Base-by-base conservation (phyloP, 1,140 invertebrate genomes). In the Venturia canescens region DNA sequence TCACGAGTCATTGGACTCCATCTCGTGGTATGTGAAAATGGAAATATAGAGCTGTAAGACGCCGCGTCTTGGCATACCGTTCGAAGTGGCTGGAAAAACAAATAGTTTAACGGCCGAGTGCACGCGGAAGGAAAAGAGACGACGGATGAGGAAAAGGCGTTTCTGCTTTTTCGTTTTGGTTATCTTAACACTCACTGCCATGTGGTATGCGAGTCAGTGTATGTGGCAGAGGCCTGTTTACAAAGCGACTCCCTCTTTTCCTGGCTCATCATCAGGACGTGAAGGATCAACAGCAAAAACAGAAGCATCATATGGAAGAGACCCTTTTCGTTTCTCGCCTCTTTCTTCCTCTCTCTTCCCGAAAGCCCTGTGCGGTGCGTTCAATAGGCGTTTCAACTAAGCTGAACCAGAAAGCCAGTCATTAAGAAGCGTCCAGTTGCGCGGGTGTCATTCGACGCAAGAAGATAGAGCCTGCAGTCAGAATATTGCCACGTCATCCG, bases 281-380 rank as follows among this genome's bases (percentile, higher is more conserved):
- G 34, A 72, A 48, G 38, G 70, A 48, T 72, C 70, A 23, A 38
- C 67, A 31, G 67, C 27, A 72, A 38, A 72, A 72, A 38, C 34
- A 72, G 34, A 48, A 48, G 70, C 38, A 72, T 72, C 67, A 34
- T 27, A 38, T 34, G 67, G 13, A 67, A 67, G 53, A 72, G 70
- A 72, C 70, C 34, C 70, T 72, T 23, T 44, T 72, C 70, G 70
- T 50, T 48, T 72, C 70, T 72, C 70, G 34, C 70, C 70, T 48
- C 31, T 11, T 1, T 11, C 38, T 44, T 44, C 38, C 11, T 9
- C 38, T 13, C 38, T 11, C 38, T 34, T 7, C 31, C 31, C 31
- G 3, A 44, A 44, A 44, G 11, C 5, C 38, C 38, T 9, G 38
- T 48, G 34, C 26, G 67, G 67, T 70, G 29, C n/a, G 31, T 34